Base-by-base conservation (phyloP, 2,113 vertebrate genomes). In the Tonatia bakeri region DNA sequence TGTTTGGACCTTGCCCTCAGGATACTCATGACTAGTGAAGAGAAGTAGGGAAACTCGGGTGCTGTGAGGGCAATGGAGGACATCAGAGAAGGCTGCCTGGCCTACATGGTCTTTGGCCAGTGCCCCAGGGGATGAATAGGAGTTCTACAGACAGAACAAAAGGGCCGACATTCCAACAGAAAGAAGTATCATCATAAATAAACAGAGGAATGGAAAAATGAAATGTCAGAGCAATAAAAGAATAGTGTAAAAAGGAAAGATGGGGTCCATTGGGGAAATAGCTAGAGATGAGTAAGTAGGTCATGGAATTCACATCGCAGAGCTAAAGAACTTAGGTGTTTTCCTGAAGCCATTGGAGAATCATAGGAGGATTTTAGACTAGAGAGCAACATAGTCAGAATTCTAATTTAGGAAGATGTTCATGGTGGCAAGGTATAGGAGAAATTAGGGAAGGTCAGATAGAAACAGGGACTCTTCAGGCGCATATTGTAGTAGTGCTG, bases 91-190 rank as follows among this genome's bases (percentile, higher is more conserved):
- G 17, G 16, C 56, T 65, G 77, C 67, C 73, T 50, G 77, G 83
- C 87, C 36, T 36, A 11, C 45, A 26, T 64, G 50, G 38, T 19
- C 38, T 47, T 91, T 82, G 88, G 69, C 52, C 52, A 92, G 22
- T 28, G 52, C 76, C 80, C 67, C 56, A 45, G 0, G 0, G 22
- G 31, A 72, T 65, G 56, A 90, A 72, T 9, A 80, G 14, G 10
- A 56, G 28, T 47, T 80, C 90, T 65, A 65, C 17, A 90, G 64
- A 43, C 61, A 94, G 87, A 92, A 73, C 40, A 75, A 96, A 85
- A 38, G 56, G 12, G 36, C 82, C 28, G 31, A 16, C 4, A 36
- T 69, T 67, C 28, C 64, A 61, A 52, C 10, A 2, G 19, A 31
- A 52, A 81, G 26, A 40, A 64, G 56, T 13, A 88, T 22, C 22